Percentiles rank a stretch among this genome's conserved stretches.
Evolutionary conservation across 2,113 vertebrate species (phyloP).

Genomic region (Poecilia latipinna): DNA sequence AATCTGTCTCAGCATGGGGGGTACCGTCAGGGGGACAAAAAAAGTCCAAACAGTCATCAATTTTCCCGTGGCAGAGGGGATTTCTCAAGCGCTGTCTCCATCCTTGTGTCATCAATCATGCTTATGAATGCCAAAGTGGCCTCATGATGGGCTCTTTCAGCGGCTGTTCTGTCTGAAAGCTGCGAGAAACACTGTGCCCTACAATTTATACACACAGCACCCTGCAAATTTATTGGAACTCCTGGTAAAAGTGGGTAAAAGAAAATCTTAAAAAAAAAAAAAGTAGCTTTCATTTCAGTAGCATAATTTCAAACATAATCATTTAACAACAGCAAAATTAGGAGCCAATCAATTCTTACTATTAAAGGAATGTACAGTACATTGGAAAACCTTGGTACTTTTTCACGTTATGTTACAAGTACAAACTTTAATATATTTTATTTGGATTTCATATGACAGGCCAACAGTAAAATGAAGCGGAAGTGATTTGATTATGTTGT

Average conservation of each 20-base stretch:
- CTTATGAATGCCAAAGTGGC: constrained; percentile 80
- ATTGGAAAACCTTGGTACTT: neutral
- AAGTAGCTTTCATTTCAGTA: neutral
- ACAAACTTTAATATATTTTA: neutral
- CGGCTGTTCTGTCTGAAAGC: constrained; percentile 75
- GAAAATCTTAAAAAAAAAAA: neutral
- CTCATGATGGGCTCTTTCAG: constrained; percentile 72
- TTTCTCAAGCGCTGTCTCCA: constrained; percentile 61
- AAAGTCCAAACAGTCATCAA: constrained; percentile 59
- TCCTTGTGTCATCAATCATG: constrained; percentile 78
- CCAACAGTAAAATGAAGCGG: neutral
- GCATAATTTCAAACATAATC: neutral
- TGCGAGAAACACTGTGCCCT: constrained; percentile 65
- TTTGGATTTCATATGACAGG: neutral
- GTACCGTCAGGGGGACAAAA: constrained; percentile 31
- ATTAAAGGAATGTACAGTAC: neutral
- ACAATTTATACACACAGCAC: constrained; percentile 9
- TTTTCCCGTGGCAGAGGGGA: constrained; percentile 52
- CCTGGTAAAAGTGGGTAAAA: neutral
- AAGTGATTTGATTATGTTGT: too few species aligned
- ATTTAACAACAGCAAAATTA: neutral
- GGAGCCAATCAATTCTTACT: neutral
- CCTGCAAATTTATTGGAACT: neutral
- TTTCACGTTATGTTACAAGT: neutral
- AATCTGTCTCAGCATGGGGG: constrained; percentile 38